phyloP scores from a whole-genome alignment of 2,797 vertebrate genomes.

The Rousettus madagascariensis region DNA sequence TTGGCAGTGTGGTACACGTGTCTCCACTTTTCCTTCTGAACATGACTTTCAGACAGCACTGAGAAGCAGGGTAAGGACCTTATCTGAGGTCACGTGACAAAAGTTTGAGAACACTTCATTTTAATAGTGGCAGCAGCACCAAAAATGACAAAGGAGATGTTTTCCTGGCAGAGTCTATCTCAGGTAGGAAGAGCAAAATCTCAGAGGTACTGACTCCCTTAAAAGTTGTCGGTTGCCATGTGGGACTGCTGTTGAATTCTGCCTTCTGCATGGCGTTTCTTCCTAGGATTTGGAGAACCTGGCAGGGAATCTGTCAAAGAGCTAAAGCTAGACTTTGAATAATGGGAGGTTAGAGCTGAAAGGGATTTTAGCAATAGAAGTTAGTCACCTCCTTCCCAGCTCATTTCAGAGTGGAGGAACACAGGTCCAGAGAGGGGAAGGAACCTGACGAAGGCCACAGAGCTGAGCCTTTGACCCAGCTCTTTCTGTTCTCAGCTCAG shows the following conservation, averaged over 20 bases:
- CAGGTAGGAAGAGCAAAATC: background rate
- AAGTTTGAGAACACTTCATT: background rate
- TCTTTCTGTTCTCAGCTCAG: background rate
- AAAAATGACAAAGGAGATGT: background rate
- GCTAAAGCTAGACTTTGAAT: background rate
- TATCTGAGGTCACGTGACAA: background rate
- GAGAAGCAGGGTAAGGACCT: background rate
- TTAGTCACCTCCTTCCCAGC: background rate
- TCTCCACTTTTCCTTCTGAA: background rate
- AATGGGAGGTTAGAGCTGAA: background rate
- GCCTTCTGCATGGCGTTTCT: background rate
- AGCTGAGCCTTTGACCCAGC: background rate
- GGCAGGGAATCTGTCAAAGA: background rate
- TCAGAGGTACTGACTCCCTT: background rate
- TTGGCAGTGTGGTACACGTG: background rate
- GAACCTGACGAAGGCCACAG: background rate
- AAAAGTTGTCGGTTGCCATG: background rate
- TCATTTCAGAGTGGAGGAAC: background rate
- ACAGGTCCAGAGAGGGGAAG: background rate
- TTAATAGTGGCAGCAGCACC: background rate
- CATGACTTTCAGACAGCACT: slow-evolving; percentile 63
- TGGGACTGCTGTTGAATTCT: background rate
- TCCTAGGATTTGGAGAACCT: background rate
- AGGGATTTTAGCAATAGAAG: background rate
- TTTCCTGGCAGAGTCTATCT: background rate